phyloP scores from a whole-genome alignment of 2,113 vertebrate species.

The Neopipo cinnamomea region DNA sequence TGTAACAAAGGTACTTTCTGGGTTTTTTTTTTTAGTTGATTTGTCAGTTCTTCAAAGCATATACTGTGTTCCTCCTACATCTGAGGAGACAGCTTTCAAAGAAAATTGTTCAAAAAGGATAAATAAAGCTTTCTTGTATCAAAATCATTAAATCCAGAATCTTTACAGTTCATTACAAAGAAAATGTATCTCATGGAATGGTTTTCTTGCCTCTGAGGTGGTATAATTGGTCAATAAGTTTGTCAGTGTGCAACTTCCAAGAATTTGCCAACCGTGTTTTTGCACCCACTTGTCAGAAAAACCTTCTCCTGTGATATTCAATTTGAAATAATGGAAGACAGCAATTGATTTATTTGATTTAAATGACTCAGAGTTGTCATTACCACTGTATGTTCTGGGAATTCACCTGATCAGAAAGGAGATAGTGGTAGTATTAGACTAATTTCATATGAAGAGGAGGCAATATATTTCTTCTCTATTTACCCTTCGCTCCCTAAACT shows the following conservation, averaged over 20 bases:
- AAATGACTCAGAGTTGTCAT: background rate
- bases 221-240: background rate
- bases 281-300: background rate
- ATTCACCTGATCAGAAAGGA: background rate
- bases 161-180: background rate
- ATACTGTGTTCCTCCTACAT: background rate
- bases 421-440: background rate
- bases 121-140: background rate
- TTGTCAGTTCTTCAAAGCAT: background rate
- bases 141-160: background rate
- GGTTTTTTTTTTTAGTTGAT: background rate
- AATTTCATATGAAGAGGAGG: background rate
- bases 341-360: background rate
- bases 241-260: background rate
- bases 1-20: background rate
- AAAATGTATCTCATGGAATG: background rate
- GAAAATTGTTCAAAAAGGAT: background rate
- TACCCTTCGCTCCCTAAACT: background rate
- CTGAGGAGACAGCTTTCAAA: background rate
- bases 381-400: background rate
- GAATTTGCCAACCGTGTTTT: background rate
- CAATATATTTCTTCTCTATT: background rate
- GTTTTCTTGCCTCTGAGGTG: background rate
- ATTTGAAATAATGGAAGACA: background rate
- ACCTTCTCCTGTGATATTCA: background rate